Conservation (phyloP, 2,113 vertebrate species). For the Corapipo altera region DNA sequence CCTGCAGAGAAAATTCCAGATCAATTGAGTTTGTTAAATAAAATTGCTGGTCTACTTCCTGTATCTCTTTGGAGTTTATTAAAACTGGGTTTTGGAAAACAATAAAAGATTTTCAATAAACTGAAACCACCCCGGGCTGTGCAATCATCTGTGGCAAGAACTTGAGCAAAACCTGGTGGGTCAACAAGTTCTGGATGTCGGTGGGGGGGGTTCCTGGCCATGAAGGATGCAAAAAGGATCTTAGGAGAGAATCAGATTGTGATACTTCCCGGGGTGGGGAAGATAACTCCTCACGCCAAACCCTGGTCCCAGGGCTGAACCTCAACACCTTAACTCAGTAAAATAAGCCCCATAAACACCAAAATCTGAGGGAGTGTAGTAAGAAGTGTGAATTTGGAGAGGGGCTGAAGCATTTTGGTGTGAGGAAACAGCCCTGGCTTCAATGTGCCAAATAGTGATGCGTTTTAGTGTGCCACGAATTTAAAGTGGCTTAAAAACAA, state of each 20-base stretch:
- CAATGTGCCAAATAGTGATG: fast-evolving
- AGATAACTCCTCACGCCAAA: background rate
- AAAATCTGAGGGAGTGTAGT: background rate
- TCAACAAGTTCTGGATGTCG: fast-evolving
- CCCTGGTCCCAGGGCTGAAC: background rate
- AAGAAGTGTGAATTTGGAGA: background rate
- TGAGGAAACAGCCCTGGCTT: background rate
- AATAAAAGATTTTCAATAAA: conserved; percentile 18
- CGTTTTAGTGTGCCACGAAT: fast-evolving
- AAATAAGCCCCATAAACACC: fast-evolving
- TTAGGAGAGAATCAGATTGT: background rate
- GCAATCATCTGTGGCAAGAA: fast-evolving
- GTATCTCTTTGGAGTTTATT: background rate
- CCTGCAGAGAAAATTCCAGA: background rate
- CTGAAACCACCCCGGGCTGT: background rate
- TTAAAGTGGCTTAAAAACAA: background rate
- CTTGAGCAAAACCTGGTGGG: fast-evolving
- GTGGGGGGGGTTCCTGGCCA: fast-evolving
- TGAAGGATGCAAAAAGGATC: background rate
- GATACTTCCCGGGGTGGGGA: background rate
- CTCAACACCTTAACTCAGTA: background rate
- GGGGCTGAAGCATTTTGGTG: background rate
- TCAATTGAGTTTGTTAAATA: background rate
- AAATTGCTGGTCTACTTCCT: background rate
- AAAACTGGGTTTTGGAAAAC: background rate